A percentile compares a stretch with the other conserved stretches of the same genome.
Conservation (phyloP, 2,888 invertebrate species). For the Acronicta alni region DNA sequence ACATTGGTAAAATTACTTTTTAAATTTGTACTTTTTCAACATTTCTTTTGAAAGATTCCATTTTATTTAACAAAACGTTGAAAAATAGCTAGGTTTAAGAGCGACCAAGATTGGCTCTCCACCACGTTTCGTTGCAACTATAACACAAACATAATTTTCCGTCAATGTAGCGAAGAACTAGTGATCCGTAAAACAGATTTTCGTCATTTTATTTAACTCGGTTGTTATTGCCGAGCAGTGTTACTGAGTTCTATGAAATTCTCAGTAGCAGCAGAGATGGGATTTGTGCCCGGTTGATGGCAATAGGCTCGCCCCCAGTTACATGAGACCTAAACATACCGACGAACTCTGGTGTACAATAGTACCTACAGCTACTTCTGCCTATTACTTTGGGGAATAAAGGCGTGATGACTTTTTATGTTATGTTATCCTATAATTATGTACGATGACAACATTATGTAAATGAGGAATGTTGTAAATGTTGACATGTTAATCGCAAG, state of each 20-base stretch:
- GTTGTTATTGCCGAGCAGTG: no score
- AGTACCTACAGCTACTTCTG: no score
- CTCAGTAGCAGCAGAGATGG: no score
- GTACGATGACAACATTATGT: constrained; percentile 37
- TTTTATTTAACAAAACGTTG: constrained; percentile 37
- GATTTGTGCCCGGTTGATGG: no score
- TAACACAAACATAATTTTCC: constrained; percentile 25
- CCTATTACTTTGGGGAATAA: no score
- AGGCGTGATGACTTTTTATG: no score
- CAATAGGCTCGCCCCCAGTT: no score
- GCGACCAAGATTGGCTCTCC: constrained; percentile 39
- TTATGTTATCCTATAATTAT: constrained; percentile 15
- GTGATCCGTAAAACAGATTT: constrained; percentile 9
- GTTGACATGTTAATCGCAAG: constrained; percentile 36
- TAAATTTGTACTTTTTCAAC: constrained; percentile 30
- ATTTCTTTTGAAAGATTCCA: constrained; percentile 30
- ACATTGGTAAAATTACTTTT: constrained; percentile 28
- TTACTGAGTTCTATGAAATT: no score
- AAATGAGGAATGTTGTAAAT: constrained; percentile 30
- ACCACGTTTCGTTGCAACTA: constrained; percentile 39
- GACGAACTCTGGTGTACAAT: no score
- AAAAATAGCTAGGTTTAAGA: constrained; percentile 21
- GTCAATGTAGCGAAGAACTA: constrained; percentile 16
- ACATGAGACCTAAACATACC: no score
- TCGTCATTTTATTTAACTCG: background rate